Conservation (phyloP, 2,888 invertebrate genomes). For the Sinhomidia bicolor region DNA sequence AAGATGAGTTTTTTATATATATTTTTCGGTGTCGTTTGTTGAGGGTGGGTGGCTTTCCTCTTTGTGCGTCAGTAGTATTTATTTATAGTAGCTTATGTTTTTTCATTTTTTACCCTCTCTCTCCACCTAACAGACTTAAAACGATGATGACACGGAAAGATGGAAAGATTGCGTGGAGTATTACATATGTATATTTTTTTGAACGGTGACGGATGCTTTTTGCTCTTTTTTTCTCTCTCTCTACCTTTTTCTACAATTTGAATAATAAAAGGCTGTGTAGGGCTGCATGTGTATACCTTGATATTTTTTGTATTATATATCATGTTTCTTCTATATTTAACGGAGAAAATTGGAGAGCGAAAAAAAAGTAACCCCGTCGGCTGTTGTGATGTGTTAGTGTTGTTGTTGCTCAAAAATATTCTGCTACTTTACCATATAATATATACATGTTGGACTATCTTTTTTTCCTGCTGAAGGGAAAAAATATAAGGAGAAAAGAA, state of each 20-base stretch:
- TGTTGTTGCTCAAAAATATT: not conserved
- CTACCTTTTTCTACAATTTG: conserved; percentile 58
- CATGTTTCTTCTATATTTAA: conserved; percentile 38
- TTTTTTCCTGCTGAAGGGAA: not conserved
- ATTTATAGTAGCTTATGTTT: conserved; percentile 32
- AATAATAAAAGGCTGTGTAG: conserved; percentile 44
- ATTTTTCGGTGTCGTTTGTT: not conserved
- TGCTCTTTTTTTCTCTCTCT: conserved; percentile 31
- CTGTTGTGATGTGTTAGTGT: not conserved
- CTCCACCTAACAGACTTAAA: not conserved
- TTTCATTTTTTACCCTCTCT: conserved; percentile 18
- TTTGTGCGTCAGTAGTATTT: not conserved
- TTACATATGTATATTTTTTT: not conserved
- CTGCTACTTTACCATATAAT: not conserved
- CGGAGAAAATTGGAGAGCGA: not conserved
- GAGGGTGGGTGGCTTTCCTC: conserved; percentile 27
- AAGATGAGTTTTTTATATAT: conserved; percentile 17
- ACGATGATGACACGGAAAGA: conserved; percentile 36
- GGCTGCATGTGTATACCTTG: conserved; percentile 16
- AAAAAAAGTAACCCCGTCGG: conserved; percentile 8
- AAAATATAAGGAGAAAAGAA: conserved; percentile 16
- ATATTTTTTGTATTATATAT: conserved; percentile 19
- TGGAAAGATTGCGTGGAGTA: conserved; percentile 11
- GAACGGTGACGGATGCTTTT: not conserved
- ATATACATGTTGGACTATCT: not conserved